phyloP scores from a whole-genome alignment of 2,888 invertebrate species.

The Ramazzottius varieornatus region DNA sequence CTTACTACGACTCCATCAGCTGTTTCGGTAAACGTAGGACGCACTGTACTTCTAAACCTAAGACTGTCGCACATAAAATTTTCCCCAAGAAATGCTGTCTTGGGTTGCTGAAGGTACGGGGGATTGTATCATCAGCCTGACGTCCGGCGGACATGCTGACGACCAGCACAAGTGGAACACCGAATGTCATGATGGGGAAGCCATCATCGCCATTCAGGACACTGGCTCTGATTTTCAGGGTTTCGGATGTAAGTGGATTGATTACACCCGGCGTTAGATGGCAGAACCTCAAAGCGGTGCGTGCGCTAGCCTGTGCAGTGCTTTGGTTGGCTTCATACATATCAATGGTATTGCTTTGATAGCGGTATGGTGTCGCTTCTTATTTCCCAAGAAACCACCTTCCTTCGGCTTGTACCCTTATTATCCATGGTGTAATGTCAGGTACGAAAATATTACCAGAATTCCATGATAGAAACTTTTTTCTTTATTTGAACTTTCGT shows the following conservation, averaged over 20 bases:
- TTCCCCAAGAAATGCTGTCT: too few species aligned
- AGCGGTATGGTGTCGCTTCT: not conserved
- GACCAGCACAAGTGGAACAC: slow-evolving; percentile 1
- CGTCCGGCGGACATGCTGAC: not conserved
- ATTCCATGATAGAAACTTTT: not conserved
- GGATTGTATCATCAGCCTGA: not conserved
- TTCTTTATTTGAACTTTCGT: not conserved
- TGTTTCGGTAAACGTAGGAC: too few species aligned
- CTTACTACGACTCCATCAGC: too few species aligned
- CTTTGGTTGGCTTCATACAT: too few species aligned
- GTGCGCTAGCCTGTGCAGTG: too few species aligned
- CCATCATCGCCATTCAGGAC: not conserved
- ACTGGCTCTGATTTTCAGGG: not conserved
- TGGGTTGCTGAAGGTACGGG: too few species aligned
- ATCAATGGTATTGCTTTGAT: too few species aligned
- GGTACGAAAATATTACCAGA: not conserved
- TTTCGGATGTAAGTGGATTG: slow-evolving; percentile 1
- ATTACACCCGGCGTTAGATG: too few species aligned
- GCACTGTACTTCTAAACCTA: too few species aligned
- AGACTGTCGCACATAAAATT: too few species aligned
- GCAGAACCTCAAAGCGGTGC: too few species aligned
- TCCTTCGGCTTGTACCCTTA: not conserved
- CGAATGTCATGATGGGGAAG: slow-evolving; percentile 1
- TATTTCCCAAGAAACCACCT: not conserved
- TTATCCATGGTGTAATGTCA: not conserved